phyloP scores from a whole-genome alignment of 1,140 invertebrate species.

The Platorchestia sp. region DNA sequence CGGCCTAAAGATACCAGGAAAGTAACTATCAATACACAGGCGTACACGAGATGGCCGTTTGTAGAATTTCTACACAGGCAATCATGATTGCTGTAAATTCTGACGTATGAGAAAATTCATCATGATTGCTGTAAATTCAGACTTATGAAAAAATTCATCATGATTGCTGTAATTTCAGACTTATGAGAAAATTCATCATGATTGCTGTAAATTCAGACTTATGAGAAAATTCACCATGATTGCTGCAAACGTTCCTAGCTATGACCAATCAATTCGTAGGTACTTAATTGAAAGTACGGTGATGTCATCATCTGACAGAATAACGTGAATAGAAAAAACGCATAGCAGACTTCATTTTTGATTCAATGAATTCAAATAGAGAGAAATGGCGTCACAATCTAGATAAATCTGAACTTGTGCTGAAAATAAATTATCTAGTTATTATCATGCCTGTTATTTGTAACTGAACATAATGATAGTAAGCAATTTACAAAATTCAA shows the following conservation, averaged over 20 bases:
- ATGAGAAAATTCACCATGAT: too few species aligned
- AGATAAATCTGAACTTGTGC: not conserved
- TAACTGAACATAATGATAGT: not conserved
- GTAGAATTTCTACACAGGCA: not conserved
- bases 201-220: too few species aligned
- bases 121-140: not conserved
- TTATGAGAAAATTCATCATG: too few species aligned
- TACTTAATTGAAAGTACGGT: not conserved
- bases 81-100: not conserved
- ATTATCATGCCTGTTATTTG: not conserved
- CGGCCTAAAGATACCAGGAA: not conserved
- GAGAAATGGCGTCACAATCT: not conserved
- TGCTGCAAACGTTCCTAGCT: not conserved
- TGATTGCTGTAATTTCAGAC: not conserved
- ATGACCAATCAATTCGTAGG: not conserved
- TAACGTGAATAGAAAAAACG: not conserved
- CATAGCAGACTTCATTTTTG: not conserved
- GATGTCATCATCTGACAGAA: not conserved
- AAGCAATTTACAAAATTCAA: not conserved
- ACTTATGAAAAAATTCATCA: too few species aligned
- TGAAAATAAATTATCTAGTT: not conserved
- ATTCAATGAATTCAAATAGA: not conserved
- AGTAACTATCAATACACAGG: not conserved
- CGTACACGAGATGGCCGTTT: not conserved
- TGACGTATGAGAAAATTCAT: too few species aligned